Conservation (phyloP, 2,113 vertebrate species). For the Perca flavescens region DNA sequence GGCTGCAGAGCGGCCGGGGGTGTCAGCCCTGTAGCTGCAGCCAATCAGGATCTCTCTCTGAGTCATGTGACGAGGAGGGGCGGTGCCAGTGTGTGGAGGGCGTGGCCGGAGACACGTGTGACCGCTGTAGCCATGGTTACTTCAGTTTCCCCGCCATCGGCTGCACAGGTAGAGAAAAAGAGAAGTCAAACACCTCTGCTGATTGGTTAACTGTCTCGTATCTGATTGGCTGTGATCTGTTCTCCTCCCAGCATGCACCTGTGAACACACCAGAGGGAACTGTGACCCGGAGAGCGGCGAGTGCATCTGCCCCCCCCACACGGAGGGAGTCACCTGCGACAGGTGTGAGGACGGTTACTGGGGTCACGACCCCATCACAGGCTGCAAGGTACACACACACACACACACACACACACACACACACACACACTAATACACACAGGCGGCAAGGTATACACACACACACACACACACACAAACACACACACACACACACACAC, state of each 20-base stretch:
- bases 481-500: neutral
- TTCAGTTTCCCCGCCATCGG: constrained; percentile 82
- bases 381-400: constrained; percentile 88
- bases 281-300: constrained; percentile 87
- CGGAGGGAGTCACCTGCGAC: constrained; percentile 87
- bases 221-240: constrained; percentile 12
- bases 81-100: constrained; percentile 88
- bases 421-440: neutral
- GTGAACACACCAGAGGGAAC: constrained; percentile 90
- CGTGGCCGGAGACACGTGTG: constrained; percentile 88
- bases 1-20: constrained; percentile 83
- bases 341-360: constrained; percentile 88
- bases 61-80: constrained; percentile 86
- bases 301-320: constrained; percentile 92
- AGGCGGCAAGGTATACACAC: neutral
- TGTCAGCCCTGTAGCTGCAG: constrained; percentile 90
- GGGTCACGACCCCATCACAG: constrained; percentile 84
- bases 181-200: too few species aligned
- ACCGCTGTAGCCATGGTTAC: constrained; percentile 89
- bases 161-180: constrained; percentile 87
- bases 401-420: constrained; percentile 11
- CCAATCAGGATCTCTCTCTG: constrained; percentile 81
- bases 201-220: neutral
- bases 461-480: constrained; percentile 76
- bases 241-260: constrained; percentile 88